phyloP scores from a whole-genome alignment of 2,888 invertebrate species.

The Cremastobaeus sp. region DNA sequence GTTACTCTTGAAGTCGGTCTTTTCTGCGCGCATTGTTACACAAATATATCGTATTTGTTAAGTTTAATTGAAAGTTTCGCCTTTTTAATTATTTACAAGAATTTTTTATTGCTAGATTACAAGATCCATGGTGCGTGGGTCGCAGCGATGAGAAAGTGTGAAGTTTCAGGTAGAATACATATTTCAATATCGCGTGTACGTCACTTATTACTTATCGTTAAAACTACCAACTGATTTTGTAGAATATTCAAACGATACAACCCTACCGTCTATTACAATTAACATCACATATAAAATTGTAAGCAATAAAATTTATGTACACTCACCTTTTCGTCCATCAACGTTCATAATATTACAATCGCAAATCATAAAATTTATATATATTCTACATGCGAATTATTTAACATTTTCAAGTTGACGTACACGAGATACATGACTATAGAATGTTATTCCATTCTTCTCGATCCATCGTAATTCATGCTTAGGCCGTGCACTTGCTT shows the following conservation, averaged over 20 bases:
- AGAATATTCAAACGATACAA: no score
- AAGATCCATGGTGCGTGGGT: constrained; percentile 62
- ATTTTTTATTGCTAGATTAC: constrained; percentile 74
- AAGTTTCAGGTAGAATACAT: constrained; percentile 39
- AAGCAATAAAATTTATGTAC: no score
- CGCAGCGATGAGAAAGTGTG: constrained; percentile 50
- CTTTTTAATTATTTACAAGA: constrained; percentile 69
- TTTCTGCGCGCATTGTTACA: constrained; percentile 41
- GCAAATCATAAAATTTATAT: no score
- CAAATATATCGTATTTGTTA: constrained; percentile 45
- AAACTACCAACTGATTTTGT: background rate
- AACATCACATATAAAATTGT: no score
- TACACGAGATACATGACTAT: constrained; percentile 30
- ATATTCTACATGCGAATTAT: no score
- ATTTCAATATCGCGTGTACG: constrained; percentile 17
- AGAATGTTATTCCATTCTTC: constrained; percentile 30
- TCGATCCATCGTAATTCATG: constrained; percentile 49
- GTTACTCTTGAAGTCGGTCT: constrained; percentile 23
- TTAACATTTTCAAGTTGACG: no score
- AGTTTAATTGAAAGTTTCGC: constrained; percentile 43
- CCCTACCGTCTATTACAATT: no score
- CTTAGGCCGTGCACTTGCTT: constrained; percentile 60
- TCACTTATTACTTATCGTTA: no score
- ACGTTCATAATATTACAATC: background rate
- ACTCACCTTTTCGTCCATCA: no score